These are phyloP conservation scores for Coranthus polyacanthus DNA, from an alignment of 2,797 vertebrate species.

Conservation along the genomic window DNA sequence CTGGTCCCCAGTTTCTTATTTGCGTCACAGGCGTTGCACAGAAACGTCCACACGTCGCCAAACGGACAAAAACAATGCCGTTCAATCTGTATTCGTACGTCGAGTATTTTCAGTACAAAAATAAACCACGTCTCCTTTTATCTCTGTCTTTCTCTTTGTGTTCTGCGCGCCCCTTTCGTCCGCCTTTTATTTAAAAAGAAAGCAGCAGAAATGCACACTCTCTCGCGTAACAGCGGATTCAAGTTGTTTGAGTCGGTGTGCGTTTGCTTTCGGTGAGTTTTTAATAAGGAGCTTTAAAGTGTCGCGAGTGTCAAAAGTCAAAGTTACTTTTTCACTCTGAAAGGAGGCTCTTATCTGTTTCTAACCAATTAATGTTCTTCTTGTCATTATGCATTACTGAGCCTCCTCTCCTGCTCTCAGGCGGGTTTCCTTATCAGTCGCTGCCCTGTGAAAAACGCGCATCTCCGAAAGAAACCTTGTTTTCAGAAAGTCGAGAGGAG, in stretches of 20 bases:
- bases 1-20: not conserved
- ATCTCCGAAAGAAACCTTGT: not conserved
- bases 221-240: constrained; percentile 17
- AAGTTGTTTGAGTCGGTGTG: not conserved
- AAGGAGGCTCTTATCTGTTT: constrained; percentile 26
- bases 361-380: constrained; percentile 24
- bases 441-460: not conserved
- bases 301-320: constrained; percentile 7
- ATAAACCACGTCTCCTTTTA: fast-evolving
- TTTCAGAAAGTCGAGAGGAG: not conserved
- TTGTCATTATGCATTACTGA: constrained; percentile 17
- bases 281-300: constrained; percentile 22
- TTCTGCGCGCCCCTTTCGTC: constrained; percentile 13
- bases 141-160: not conserved
- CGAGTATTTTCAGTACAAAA: not conserved
- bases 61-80: too few relatives aligned
- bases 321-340: constrained; percentile 22
- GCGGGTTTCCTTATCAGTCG: constrained; percentile 3
- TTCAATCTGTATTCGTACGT: not conserved
- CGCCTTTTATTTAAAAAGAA: too few relatives aligned
- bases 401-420: not conserved
- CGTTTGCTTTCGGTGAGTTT: constrained; percentile 1
- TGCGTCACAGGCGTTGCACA: not conserved
- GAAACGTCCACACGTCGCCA: not conserved
- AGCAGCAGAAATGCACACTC: constrained; percentile 28